phyloP scores from a whole-genome alignment of 1,140 invertebrate species.

The Hormaphis cornu region DNA sequence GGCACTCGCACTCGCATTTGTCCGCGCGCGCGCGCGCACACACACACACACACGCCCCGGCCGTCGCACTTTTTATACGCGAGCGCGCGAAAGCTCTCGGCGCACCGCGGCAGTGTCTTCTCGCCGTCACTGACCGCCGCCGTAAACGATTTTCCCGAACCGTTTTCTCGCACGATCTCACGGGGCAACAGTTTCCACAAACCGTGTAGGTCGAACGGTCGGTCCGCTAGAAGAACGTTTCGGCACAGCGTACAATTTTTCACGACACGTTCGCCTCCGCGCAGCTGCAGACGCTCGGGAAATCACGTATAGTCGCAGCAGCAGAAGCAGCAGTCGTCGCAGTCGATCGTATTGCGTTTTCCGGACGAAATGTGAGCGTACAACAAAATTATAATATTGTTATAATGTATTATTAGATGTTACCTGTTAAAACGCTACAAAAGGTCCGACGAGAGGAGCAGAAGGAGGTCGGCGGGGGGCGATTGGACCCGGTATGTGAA shows the following conservation, averaged over 20 bases:
- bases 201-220: too few relatives aligned
- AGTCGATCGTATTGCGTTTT: background rate
- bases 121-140: background rate
- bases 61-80: background rate
- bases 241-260: too few relatives aligned
- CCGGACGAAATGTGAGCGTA: conserved; percentile 4
- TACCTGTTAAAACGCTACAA: background rate
- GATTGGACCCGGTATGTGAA: too few relatives aligned
- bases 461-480: background rate
- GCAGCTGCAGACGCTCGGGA: too few relatives aligned
- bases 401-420: background rate
- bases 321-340: background rate
- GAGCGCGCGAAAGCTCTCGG: background rate
- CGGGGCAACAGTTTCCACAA: too few relatives aligned
- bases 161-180: too few relatives aligned
- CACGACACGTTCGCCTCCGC: too few relatives aligned
- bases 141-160: too few relatives aligned
- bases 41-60: background rate
- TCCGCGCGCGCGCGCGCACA: too few relatives aligned
- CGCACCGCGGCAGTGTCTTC: conserved; percentile 5
- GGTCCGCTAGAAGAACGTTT: too few relatives aligned
- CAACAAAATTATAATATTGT: background rate
- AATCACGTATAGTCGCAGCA: too few relatives aligned
- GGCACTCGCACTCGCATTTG: too few relatives aligned
- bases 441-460: background rate